Evolutionary conservation across 2,888 invertebrate species (phyloP).

Genomic region (Leucophora obtusa): DNA sequence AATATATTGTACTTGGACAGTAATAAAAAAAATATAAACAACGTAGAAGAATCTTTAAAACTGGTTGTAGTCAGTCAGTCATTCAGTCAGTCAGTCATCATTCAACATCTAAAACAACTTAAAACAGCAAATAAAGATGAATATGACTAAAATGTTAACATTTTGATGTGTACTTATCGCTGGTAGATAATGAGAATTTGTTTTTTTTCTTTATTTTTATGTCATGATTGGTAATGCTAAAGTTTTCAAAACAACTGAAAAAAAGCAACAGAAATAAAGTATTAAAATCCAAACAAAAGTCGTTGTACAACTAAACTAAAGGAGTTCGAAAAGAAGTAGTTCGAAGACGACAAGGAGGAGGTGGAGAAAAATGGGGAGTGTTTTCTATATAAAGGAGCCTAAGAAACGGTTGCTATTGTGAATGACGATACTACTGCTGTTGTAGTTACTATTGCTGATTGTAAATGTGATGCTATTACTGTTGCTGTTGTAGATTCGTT

Average conservation of each 20-base stretch:
- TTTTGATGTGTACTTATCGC: constrained; percentile 46
- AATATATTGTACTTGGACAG: background rate
- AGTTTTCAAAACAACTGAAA: background rate
- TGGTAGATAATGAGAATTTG: constrained; percentile 52
- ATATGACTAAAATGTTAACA: constrained; percentile 11
- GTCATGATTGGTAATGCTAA: constrained; percentile 28
- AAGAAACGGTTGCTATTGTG: background rate
- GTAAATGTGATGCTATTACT: constrained; percentile 14
- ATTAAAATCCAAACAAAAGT: constrained; percentile 11
- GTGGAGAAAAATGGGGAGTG: background rate
- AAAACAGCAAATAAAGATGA: constrained; percentile 29
- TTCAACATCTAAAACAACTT: background rate
- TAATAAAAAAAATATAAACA: background rate
- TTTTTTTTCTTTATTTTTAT: background rate
- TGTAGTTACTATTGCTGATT: background rate
- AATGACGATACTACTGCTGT: background rate
- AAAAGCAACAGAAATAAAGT: background rate
- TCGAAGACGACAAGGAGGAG: background rate
- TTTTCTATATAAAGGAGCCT: background rate
- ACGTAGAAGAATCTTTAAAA: background rate
- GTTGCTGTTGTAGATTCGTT: background rate
- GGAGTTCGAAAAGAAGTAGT: background rate
- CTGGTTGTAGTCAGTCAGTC: constrained; percentile 1
- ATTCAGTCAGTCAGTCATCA: background rate
- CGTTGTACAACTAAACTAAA: background rate